Percentiles rank a stretch among this genome's conserved stretches.
Evolutionary conservation across 1,140 invertebrate genomes (phyloP).

Genomic region (Hesperophylax magnus): DNA sequence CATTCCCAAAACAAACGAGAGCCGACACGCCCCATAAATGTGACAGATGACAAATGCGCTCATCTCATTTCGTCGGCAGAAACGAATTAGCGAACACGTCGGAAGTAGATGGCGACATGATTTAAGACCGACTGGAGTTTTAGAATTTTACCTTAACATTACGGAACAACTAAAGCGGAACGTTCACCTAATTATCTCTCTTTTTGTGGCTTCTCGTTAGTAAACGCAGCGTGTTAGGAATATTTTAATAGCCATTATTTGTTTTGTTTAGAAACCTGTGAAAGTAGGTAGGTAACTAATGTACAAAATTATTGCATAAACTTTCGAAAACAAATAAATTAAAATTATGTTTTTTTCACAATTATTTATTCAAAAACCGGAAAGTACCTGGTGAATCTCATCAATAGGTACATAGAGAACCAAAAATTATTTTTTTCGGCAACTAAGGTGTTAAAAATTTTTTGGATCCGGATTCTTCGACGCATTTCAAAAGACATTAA

Average conservation of each 20-base stretch:
- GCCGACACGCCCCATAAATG: not conserved
- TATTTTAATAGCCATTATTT: not conserved
- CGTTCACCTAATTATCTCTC: not conserved
- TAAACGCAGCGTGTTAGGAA: not conserved
- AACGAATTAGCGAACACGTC: slow-evolving; percentile 10
- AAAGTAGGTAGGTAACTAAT: no score
- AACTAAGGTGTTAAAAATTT: no score
- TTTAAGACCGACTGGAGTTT: not conserved
- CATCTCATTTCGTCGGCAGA: not conserved
- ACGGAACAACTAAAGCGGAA: not conserved
- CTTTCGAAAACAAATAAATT: no score
- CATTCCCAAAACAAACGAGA: not conserved
- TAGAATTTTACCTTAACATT: not conserved
- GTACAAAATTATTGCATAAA: no score
- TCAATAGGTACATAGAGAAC: no score
- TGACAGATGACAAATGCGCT: not conserved
- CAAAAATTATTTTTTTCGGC: no score
- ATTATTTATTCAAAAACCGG: no score
- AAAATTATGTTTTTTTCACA: no score
- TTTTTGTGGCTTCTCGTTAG: slow-evolving; percentile 7
- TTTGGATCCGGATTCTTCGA: no score
- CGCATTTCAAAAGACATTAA: no score
- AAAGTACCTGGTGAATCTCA: no score
- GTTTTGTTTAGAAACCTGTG: no score
- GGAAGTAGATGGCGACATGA: slow-evolving; percentile 8